Conservation (phyloP, 2,797 vertebrate genomes). For the Acridotheres tristis region DNA sequence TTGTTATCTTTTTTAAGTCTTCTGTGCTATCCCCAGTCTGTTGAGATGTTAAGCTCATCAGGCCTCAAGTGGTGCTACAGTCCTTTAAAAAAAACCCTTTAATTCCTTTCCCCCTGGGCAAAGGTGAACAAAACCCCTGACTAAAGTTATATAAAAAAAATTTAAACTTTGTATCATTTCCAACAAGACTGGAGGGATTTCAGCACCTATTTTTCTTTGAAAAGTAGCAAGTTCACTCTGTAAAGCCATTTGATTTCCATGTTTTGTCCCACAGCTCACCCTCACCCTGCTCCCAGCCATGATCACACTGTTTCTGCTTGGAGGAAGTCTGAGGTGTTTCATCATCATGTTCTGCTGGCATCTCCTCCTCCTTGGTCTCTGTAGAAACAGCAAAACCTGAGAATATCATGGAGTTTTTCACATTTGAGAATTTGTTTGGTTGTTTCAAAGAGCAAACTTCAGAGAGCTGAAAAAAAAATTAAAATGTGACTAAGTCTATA, state of each 20-base stretch:
- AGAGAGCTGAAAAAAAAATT: neutral
- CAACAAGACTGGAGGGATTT: neutral
- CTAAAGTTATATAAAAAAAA: neutral
- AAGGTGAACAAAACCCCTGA: neutral
- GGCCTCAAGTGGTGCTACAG: rapidly evolving
- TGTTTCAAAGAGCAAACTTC: neutral
- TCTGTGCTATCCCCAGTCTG: neutral
- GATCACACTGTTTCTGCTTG: rapidly evolving
- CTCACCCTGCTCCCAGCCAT: neutral
- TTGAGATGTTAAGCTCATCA: neutral
- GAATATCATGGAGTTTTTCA: rapidly evolving
- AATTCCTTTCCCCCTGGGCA: neutral
- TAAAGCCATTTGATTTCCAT: neutral
- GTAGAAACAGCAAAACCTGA: neutral
- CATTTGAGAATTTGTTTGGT: neutral
- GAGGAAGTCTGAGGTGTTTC: neutral
- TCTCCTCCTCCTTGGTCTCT: neutral
- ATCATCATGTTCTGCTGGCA: neutral
- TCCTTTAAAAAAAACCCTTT: neutral
- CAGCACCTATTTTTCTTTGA: neutral
- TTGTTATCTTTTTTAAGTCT: neutral
- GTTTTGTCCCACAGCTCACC: neutral
- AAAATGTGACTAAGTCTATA: neutral
- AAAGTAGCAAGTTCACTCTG: neutral
- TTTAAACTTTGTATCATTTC: rapidly evolving